Base-by-base conservation (phyloP, 1,140 invertebrate species). In the Sarcophaga bullata region DNA sequence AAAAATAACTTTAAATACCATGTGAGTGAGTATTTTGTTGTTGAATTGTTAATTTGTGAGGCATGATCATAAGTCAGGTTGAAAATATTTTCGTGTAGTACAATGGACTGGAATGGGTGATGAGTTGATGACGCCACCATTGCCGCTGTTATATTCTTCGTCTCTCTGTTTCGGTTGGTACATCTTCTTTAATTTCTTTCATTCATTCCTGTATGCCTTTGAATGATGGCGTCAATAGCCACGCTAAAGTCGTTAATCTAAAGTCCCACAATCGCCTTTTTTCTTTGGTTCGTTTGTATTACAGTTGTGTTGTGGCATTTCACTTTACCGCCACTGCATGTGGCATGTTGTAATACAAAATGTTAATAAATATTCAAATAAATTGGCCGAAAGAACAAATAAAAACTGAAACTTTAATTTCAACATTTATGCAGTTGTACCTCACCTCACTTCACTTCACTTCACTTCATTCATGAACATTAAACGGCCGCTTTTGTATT, bases 271-370 rank as follows among this genome's bases (percentile, higher is more conserved):
- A 19, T 19, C 17, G 19, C 15, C n/a, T 58, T 13, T 15, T 6
- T 58, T 58, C 15, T n/a, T 58, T 58, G n/a, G n/a, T 13, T 58
- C 7, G n/a, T n/a, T n/a, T 58, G 7, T 58, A 0, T 58, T n/a
- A 15, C 25, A 37, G 25, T 37, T 37, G 25, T 37, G 4, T 37
- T 37, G 25, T 37, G 25, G 25, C 15, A 5, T 58, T 13, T 68
- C 6, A 25, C 19, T 68, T 68, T 19, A 25, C 62, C 62, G 62
- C 62, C 62, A 68, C 62, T 68, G 62, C 62, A 68, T 68, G 62
- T 68, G 62, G 62, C 62, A 68, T 68, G n/a, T 68, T 68, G 62
- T 68, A 68, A 19, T 68, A 68, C 62, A 68, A 68, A 68, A 68
- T 19, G 5, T 68, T 19, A 68, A 68, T 19, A 68, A 68, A 8